Percentiles rank a stretch among this genome's conserved stretches.
Conservation (phyloP, 2,797 vertebrate genomes). For the Anolis apletophallus region DNA sequence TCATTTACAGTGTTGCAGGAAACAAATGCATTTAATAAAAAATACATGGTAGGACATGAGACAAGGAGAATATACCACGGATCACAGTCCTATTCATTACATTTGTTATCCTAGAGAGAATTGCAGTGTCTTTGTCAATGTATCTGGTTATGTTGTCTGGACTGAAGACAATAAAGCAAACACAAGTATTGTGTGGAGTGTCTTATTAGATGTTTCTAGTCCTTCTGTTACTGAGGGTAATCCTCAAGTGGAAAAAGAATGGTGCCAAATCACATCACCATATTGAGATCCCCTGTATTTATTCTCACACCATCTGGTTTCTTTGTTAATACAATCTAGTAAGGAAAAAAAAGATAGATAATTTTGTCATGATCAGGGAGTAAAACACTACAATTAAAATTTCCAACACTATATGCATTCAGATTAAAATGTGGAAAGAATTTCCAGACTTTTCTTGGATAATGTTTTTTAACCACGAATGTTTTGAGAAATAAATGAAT, state of each 20-base stretch:
- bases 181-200: not conserved
- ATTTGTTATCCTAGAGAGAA: not conserved
- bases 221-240: not conserved
- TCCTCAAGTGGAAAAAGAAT: not conserved
- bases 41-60: not conserved
- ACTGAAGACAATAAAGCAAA: not conserved
- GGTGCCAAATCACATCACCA: not conserved
- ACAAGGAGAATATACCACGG: not conserved
- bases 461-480: not conserved
- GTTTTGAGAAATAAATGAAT: not conserved
- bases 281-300: not conserved
- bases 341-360: not conserved
- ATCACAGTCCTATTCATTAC: not conserved
- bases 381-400: not conserved
- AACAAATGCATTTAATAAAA: not conserved
- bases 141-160: not conserved
- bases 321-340: not conserved
- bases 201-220: not conserved
- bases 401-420: not conserved
- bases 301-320: not conserved
- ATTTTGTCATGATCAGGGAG: not conserved
- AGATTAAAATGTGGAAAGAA: not conserved
- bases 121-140: not conserved
- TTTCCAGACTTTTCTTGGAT: not conserved
- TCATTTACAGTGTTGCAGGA: not conserved